Conservation (phyloP, 2,113 vertebrate genomes). For the Pomatostomus ruficeps region DNA sequence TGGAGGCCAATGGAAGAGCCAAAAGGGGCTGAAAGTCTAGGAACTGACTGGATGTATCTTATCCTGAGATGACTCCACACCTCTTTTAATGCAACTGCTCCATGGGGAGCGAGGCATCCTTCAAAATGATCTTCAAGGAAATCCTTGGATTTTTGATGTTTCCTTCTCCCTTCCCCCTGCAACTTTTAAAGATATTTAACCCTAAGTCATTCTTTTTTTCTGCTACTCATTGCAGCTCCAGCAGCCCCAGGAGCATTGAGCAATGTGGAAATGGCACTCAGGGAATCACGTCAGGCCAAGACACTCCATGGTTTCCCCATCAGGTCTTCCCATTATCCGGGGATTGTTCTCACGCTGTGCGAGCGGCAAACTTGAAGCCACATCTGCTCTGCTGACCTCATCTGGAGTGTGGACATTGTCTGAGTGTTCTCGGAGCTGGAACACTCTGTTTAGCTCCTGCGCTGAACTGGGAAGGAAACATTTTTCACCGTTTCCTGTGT, state of each 20-base stretch:
- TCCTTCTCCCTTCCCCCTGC: background rate
- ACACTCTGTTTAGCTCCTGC: slow-evolving; percentile 9
- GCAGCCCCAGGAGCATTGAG: slow-evolving; percentile 22
- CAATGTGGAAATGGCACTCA: background rate
- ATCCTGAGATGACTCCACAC: background rate
- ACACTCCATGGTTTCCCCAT: background rate
- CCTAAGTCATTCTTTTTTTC: background rate
- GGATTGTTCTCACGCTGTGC: slow-evolving; percentile 47
- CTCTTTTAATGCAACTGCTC: background rate
- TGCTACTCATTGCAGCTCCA: background rate
- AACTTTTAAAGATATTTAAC: background rate
- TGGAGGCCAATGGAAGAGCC: background rate
- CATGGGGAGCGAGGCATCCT: background rate
- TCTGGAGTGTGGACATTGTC: background rate
- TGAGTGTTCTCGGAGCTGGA: background rate
- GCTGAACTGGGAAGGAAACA: background rate
- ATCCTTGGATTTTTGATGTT: background rate
- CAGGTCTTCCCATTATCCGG: slow-evolving; percentile 42
- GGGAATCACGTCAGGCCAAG: background rate
- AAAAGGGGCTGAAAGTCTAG: background rate
- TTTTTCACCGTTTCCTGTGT: slow-evolving; percentile 22
- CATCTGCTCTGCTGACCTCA: slow-evolving; percentile 47
- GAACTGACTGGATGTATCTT: background rate
- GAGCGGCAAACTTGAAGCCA: background rate
- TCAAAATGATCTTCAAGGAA: background rate